Base-by-base conservation (phyloP, 2,113 vertebrate genomes). In the Stigmatopora argus region DNA sequence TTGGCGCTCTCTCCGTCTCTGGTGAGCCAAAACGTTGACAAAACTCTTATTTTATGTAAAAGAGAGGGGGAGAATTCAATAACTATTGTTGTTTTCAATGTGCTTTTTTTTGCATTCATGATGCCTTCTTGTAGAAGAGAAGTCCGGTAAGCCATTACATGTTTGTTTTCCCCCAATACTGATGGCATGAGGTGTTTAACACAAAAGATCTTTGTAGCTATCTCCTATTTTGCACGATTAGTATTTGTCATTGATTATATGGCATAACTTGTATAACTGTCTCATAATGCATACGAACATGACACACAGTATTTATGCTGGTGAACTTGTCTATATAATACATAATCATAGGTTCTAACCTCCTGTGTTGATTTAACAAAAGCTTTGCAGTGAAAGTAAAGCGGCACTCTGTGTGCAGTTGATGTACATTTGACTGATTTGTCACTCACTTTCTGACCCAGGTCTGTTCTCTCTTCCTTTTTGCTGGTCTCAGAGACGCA, bases 401-500 rank as follows among this genome's bases (percentile, higher is more conserved):
- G 79, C 64, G 53, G 72, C 67, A 75, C 46, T 51, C 61, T 81
- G 74, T 84, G 78, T 82, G 70, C 57, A 48, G 63, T 84, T 76
- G 62, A 67, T 77, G 85, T 86, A 79, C 80, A 82, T 79, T 83
- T 92, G 89, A 93, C 93, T 97, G 93, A 94, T 90, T 84, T 93
- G 87, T 95, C 80, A 72, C 87, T 85, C 87, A 80, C 93, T 97
- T 89, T 97, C 94, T 99, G 94, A 99, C 92, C 87, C 93, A 95
- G 95, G 80, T 97, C 91, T 98, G 85, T 96, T 98, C 94, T 98
- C 94, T 98, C 93, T 98, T 92, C 94, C 92, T 90, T 96, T 95
- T 94, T 93, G 94, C 96, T 94, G 95, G 90, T 94, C 94, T 87
- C 97, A 99, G 97, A 96, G 94, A 92, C 97, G 95, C 89, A 99